phyloP scores from a whole-genome alignment of 2,113 vertebrate genomes.

The Cnemophilus loriae region DNA sequence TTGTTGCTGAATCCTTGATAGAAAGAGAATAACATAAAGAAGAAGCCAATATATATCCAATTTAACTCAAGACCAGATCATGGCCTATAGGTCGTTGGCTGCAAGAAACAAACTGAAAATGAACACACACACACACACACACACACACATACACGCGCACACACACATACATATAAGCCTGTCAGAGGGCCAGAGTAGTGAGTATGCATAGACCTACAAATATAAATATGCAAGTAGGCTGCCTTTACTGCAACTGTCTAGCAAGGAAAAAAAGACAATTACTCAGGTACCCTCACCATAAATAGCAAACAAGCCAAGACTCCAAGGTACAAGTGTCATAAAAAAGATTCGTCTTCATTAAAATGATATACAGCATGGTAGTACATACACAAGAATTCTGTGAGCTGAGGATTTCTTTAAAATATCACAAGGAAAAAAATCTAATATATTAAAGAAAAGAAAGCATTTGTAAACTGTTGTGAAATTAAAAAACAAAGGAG shows the following conservation, averaged over 20 bases:
- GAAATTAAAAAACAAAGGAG: not conserved
- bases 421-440: not conserved
- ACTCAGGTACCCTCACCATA: not conserved
- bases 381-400: not conserved
- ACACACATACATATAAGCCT: not conserved
- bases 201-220: not conserved
- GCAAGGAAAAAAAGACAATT: not conserved
- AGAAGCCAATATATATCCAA: not conserved
- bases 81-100: not conserved
- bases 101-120: not conserved
- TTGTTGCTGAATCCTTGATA: not conserved
- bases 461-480: not conserved
- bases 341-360: rapidly evolving
- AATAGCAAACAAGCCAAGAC: not conserved
- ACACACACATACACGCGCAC: not conserved
- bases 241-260: not conserved
- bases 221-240: not conserved
- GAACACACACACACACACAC: not conserved
- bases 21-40: not conserved
- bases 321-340: not conserved
- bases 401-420: not conserved
- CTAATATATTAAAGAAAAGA: not conserved
- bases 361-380: not conserved
- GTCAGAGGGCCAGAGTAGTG: not conserved
- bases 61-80: not conserved